phyloP scores from a whole-genome alignment of 2,113 vertebrate species.

The Hyperopisus bebe region DNA sequence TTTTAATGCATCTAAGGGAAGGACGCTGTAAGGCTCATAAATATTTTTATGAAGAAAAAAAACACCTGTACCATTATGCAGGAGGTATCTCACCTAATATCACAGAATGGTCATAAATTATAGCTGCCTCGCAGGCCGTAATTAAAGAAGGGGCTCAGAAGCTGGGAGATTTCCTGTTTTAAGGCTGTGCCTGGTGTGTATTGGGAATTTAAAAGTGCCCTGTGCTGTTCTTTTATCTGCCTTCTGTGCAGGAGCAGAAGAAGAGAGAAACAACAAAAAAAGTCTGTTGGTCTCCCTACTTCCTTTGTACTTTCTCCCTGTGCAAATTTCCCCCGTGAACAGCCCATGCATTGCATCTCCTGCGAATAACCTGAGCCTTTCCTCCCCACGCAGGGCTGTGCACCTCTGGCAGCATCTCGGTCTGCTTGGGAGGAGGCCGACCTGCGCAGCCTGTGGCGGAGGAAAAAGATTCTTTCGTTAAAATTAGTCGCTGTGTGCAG shows the following conservation, averaged over 20 bases:
- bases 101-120: neutral
- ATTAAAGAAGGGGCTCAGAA: neutral
- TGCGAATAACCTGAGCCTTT: neutral
- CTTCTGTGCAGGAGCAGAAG: neutral
- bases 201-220: neutral
- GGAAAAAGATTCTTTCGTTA: neutral
- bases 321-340: neutral
- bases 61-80: neutral
- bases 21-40: neutral
- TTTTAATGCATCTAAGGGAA: neutral
- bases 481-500: conserved; percentile 11
- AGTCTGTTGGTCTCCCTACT: neutral
- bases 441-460: neutral
- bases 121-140: neutral
- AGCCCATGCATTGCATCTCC: neutral
- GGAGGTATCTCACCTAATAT: neutral
- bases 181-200: neutral
- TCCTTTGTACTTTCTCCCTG: neutral
- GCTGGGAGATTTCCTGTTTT: neutral
- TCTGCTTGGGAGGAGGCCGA: conserved; percentile 2
- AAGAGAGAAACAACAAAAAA: neutral
- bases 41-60: neutral
- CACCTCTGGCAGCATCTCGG: neutral
- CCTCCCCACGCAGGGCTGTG: neutral
- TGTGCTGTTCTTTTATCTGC: neutral